A percentile compares a stretch with the other conserved stretches of the same genome.
These are phyloP conservation scores for Hippasteria phrygiana DNA, from an alignment of 53 echinoderm and acorn worm genomes.

Conservation along the genomic window DNA sequence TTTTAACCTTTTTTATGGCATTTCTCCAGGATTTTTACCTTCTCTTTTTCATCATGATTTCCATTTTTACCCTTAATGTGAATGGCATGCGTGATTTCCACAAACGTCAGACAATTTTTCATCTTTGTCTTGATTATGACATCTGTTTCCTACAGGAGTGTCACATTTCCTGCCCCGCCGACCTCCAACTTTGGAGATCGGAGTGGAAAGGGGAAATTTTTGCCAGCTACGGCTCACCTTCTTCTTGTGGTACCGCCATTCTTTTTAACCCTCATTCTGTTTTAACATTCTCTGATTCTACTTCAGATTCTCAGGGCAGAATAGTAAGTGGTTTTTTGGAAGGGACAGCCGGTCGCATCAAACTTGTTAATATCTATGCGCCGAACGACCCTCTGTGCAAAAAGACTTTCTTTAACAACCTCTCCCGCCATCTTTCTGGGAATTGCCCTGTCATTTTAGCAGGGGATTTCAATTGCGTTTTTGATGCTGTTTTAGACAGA, in stretches of 20 bases:
- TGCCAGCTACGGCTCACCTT: not conserved
- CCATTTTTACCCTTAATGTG: constrained; percentile 8
- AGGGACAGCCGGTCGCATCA: not conserved
- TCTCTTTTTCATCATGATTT: not conserved
- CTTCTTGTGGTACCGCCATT: not conserved
- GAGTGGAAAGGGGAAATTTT: constrained; percentile 10
- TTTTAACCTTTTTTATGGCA: not conserved
- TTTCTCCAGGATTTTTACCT: constrained; percentile 2
- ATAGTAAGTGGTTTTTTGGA: not conserved
- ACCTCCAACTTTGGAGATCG: not conserved
- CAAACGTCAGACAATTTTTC: constrained; percentile 10
- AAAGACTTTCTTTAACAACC: constrained; percentile 20
- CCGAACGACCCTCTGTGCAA: constrained; percentile 31
- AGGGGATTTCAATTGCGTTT: constrained; percentile 73
- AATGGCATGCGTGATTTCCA: constrained; percentile 13
- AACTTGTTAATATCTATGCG: constrained; percentile 26
- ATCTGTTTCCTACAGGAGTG: constrained; percentile 27
- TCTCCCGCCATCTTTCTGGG: not conserved
- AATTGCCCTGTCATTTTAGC: constrained; percentile 36
- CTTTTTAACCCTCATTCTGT: not conserved
- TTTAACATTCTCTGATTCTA: not conserved
- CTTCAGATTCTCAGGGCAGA: not conserved
- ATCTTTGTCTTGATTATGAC: not conserved
- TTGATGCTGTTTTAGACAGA: not conserved
- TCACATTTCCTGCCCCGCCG: not conserved